phyloP scores from a whole-genome alignment of 2,888 invertebrate species.

The Hypselothyrea guttata region DNA sequence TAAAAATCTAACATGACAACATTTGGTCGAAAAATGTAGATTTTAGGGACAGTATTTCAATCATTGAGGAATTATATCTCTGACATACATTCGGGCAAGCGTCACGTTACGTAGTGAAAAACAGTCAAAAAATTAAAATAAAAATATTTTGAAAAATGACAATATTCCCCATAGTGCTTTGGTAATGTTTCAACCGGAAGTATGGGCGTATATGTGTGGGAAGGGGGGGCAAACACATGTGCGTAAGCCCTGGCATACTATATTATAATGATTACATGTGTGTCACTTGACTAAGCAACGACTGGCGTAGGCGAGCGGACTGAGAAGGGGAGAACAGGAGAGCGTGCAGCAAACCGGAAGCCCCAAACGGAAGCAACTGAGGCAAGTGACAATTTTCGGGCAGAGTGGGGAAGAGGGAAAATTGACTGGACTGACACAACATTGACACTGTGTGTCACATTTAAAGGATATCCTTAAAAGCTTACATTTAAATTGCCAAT shows the following conservation, averaged over 20 bases:
- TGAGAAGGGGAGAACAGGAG: not conserved
- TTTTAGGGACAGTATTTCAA: too few relatives aligned
- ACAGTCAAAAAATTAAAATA: too few relatives aligned
- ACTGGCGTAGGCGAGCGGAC: not conserved
- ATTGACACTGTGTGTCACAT: conserved; percentile 29
- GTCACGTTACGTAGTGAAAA: too few relatives aligned
- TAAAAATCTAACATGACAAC: too few relatives aligned
- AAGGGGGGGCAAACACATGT: conserved; percentile 27
- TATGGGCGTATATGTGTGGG: not conserved
- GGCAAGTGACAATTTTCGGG: conserved; percentile 46
- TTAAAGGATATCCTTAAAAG: conserved; percentile 30
- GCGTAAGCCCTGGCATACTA: conserved; percentile 51
- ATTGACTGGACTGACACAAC: conserved; percentile 35
- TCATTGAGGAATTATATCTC: too few relatives aligned
- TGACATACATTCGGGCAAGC: too few relatives aligned
- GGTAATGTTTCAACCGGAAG: conserved; percentile 35
- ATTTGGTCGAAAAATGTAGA: too few relatives aligned
- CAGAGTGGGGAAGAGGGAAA: conserved; percentile 8
- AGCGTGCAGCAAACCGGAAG: not conserved
- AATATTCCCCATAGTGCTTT: too few relatives aligned
- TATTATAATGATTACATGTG: conserved; percentile 67
- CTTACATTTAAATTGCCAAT: conserved; percentile 21
- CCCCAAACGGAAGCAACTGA: conserved; percentile 38
- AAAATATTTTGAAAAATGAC: too few relatives aligned
- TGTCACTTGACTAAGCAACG: conserved; percentile 53